Conservation (phyloP, 2,797 vertebrate genomes). For the Sebastolobus alascanus region DNA sequence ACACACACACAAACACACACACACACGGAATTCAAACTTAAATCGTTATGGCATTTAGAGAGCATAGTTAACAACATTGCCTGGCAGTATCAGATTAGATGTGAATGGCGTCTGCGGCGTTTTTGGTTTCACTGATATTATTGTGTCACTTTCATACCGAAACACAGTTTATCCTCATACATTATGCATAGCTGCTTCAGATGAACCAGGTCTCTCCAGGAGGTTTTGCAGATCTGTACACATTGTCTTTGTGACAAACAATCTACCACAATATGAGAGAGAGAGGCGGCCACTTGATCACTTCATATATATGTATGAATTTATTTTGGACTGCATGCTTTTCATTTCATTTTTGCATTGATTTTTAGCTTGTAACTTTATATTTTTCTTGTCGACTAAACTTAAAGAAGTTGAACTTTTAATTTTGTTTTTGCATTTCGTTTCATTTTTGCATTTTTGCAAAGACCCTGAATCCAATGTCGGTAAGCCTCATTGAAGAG, state of each 20-base stretch:
- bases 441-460: no score
- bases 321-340: no score
- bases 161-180: slow-evolving; percentile 18
- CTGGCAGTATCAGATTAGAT: slow-evolving; percentile 26
- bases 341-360: no score
- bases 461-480: no score
- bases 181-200: slow-evolving; percentile 1
- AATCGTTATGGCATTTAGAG: slow-evolving; percentile 16
- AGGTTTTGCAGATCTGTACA: background rate
- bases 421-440: no score
- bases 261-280: no score
- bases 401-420: no score
- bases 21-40: background rate
- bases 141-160: background rate
- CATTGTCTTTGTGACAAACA: background rate
- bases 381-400: no score
- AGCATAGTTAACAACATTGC: slow-evolving; percentile 33
- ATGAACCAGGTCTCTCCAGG: background rate
- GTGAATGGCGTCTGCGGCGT: background rate
- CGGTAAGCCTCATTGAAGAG: no score
- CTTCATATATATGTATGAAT: no score
- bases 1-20: background rate
- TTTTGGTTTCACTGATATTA: slow-evolving; percentile 12
- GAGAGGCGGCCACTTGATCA: no score
- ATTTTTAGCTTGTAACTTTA: no score